Evolutionary conservation across 2,113 vertebrate genomes (phyloP).

Genomic region (Gopherus evgoodei): DNA sequence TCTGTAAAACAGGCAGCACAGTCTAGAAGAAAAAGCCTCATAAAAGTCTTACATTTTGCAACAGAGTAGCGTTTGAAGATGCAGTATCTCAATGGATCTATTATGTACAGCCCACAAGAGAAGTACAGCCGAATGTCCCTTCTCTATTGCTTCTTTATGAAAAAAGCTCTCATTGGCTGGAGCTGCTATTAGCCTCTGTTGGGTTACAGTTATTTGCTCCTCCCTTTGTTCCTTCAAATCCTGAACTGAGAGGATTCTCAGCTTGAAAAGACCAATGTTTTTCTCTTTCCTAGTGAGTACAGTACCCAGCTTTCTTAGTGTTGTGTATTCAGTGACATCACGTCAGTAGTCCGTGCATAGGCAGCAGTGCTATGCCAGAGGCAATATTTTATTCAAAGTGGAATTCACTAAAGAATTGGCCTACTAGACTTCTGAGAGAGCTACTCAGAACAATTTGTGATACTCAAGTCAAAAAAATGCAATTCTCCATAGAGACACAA

Average conservation of each 20-base stretch:
- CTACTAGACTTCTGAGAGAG: background rate
- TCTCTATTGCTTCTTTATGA: background rate
- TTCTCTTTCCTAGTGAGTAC: background rate
- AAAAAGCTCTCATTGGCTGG: background rate
- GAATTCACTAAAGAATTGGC: background rate
- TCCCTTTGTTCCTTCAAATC: background rate
- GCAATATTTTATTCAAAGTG: too few species aligned
- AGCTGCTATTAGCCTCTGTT: background rate
- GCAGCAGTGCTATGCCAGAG: background rate
- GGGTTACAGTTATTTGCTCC: background rate
- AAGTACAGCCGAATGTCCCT: background rate
- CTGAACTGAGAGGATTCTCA: background rate
- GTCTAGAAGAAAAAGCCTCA: slow-evolving; percentile 74
- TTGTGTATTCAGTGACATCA: background rate
- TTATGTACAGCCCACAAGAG: background rate
- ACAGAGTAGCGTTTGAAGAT: slow-evolving; percentile 75
- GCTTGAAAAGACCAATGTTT: background rate
- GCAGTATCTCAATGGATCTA: slow-evolving; percentile 33
- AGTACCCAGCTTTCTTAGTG: background rate
- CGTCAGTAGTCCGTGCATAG: background rate
- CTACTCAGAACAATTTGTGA: background rate
- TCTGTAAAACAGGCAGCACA: slow-evolving; percentile 84
- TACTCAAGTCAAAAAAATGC: background rate
- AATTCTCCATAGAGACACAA: background rate
- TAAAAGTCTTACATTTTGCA: slow-evolving; percentile 76